These are phyloP conservation scores for Dicerorhinus sumatrensis DNA, from an alignment of 2,113 vertebrate species.

Conservation along the genomic window DNA sequence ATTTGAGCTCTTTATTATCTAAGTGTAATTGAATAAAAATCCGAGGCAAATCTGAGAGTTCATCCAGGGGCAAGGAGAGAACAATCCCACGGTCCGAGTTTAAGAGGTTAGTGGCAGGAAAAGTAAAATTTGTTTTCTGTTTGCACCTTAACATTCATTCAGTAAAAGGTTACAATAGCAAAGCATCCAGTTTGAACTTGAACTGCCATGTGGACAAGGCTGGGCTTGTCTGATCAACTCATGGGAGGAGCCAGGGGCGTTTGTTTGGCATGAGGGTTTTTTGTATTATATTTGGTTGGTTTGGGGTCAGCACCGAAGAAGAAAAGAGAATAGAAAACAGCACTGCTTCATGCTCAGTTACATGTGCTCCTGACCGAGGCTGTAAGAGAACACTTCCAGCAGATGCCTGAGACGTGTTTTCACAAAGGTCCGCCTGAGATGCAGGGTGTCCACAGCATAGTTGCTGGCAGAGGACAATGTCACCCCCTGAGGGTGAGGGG, in stretches of 20 bases:
- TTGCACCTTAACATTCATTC: background rate
- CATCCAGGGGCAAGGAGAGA: background rate
- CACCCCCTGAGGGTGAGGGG: background rate
- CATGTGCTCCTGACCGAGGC: background rate
- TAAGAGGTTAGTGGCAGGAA: background rate
- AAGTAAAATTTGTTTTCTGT: background rate
- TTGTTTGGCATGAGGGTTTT: background rate
- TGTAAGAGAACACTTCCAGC: background rate
- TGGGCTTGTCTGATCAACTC: background rate
- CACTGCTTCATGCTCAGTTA: background rate
- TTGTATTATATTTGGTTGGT: background rate
- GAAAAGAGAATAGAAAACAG: background rate
- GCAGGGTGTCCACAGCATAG: no score
- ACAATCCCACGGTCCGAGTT: background rate
- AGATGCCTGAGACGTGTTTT: background rate
- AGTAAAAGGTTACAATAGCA: background rate
- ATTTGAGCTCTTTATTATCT: background rate
- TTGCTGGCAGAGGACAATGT: no score
- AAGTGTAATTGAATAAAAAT: background rate
- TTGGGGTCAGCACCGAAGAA: background rate
- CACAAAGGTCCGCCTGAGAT: background rate
- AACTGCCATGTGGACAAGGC: background rate
- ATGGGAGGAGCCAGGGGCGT: fast-evolving
- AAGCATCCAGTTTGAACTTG: background rate
- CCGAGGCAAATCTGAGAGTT: background rate